phyloP scores from a whole-genome alignment of 1,140 invertebrate genomes.

The Grapholita molesta region DNA sequence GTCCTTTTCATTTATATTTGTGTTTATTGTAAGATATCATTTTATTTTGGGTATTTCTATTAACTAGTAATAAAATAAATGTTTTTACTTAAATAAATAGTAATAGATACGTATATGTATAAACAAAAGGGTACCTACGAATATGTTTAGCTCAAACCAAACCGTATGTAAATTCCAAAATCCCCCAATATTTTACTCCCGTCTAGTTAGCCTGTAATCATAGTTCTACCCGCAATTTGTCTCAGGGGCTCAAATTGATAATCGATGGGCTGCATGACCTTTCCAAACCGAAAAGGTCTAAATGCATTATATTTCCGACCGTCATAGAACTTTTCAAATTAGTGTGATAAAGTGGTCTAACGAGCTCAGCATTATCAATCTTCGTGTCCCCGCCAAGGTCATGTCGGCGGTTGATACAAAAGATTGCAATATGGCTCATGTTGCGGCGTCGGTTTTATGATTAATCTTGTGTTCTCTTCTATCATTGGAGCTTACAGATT shows the following conservation, averaged over 20 bases:
- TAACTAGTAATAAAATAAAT: too few species aligned
- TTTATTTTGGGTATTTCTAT: too few species aligned
- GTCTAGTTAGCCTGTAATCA: neutral
- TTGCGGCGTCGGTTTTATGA: neutral
- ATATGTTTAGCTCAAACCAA: neutral
- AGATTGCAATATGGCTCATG: neutral
- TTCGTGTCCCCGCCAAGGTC: constrained; percentile 34
- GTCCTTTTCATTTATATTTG: too few species aligned
- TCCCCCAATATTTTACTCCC: neutral
- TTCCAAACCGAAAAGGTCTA: neutral
- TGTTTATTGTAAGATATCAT: too few species aligned
- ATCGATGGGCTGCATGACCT: constrained; percentile 41
- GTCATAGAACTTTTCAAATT: neutral
- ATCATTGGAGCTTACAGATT: neutral
- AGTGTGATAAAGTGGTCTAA: constrained; percentile 27
- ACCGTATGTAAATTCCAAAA: neutral
- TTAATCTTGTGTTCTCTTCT: neutral
- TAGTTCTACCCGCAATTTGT: constrained; percentile 31
- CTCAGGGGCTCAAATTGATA: constrained; percentile 42
- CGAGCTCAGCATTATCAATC: constrained; percentile 42
- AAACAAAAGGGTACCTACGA: neutral
- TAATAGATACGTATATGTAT: neutral
- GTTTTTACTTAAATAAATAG: too few species aligned
- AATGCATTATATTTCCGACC: neutral
- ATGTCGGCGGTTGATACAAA: constrained; percentile 16